phyloP scores from a whole-genome alignment of 1,140 invertebrate species.

The Acyrthosiphon pisum region DNA sequence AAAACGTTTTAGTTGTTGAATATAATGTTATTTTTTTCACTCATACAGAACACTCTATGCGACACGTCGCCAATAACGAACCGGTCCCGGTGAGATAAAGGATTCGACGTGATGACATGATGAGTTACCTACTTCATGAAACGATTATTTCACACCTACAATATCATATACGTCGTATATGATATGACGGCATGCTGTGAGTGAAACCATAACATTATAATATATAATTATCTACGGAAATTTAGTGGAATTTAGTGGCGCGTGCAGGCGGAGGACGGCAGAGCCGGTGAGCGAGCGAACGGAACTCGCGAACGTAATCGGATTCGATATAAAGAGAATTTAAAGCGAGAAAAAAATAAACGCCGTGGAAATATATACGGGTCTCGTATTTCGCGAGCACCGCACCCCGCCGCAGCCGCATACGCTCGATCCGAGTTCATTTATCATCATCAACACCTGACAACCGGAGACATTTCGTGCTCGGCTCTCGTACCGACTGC shows the following conservation, averaged over 20 bases:
- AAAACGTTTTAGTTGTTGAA: background rate
- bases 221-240: background rate
- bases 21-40: too few species aligned
- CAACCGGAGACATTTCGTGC: constrained; percentile 47
- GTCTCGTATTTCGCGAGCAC: background rate
- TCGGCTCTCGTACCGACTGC: background rate
- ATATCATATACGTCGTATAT: too few species aligned
- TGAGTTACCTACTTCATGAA: too few species aligned
- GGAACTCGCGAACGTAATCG: background rate
- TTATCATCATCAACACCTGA: constrained; percentile 51
- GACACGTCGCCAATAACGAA: too few species aligned
- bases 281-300: background rate
- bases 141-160: background rate
- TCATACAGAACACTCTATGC: too few species aligned
- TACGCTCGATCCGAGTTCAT: constrained; percentile 23
- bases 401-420: background rate
- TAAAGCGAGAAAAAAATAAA: background rate
- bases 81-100: too few species aligned
- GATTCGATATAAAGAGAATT: constrained; percentile 43
- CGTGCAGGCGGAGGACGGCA: background rate
- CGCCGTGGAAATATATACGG: background rate
- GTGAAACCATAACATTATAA: background rate
- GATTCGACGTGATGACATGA: too few species aligned
- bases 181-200: background rate
- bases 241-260: background rate